Evolutionary conservation across 2,113 vertebrate species (phyloP), one percentile per base, ranked within the genome.

Genomic region (Oryzias melastigma): DNA sequence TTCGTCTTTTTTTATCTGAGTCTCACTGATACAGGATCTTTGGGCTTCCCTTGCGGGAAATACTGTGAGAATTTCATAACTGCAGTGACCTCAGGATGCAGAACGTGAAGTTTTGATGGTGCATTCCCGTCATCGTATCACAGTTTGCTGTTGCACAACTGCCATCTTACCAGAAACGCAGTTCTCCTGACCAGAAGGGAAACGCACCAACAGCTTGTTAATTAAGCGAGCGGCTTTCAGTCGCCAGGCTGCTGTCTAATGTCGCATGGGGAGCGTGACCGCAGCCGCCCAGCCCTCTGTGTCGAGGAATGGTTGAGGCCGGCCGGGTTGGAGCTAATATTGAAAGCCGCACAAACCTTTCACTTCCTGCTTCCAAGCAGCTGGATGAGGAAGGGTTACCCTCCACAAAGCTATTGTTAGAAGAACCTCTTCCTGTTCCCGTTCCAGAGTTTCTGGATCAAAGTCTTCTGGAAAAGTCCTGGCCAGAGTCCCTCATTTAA

Each of bases 251-350:
- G 20, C 15, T 49, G 62, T 80, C 73, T 85, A 78, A 83, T 81
- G 73, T 65, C 73, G 71, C 60, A 19, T 85, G 81, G 81, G 73
- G 64, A 71, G 76, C 40, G 61, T 74, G 72, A 80, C 81, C 66
- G 75, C 73, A 70, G 65, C 70, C 71, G 68, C 40, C 41, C 41
- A 1, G 61, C 48, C 41, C 71, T 80, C 82, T 87, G 84, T 83
- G 73, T 90, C 77, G 80, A 88, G 87, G 86, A 90, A 90, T 46
- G 65, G 59, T 58, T 49, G 7, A 12, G 46, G 41, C 22, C 1
- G 2, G 10, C n/a, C n/a, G n/a, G n/a, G 27, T 58, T 35, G 1
- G 3, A 48, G 49, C 65, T 52, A 51, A 57, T 27, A 43, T 42
- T 18, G 45, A 17, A 41, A 42, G 58, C 71, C 65, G 27, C 56